Evolutionary conservation across 2,888 invertebrate genomes (phyloP).

Genomic region (Ormyrus thymus): DNA sequence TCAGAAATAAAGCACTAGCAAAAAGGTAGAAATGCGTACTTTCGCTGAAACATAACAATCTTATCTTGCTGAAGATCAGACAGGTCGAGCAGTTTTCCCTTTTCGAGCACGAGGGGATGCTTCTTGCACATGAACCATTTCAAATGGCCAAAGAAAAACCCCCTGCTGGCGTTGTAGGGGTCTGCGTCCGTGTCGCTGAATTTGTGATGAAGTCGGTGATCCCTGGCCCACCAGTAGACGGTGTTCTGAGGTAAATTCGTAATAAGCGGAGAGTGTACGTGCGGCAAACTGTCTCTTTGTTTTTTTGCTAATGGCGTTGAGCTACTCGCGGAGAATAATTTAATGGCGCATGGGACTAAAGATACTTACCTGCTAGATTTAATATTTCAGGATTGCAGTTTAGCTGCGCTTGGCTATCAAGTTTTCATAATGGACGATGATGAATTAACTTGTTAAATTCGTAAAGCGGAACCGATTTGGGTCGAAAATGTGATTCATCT

Average conservation of each 20-base stretch:
- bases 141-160: conserved; percentile 91
- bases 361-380: neutral
- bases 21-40: conserved; percentile 74
- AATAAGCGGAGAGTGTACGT: conserved; percentile 21
- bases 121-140: conserved; percentile 89
- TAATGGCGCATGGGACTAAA: neutral
- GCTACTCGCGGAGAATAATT: neutral
- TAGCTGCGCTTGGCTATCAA: no score
- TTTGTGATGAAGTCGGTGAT: conserved; percentile 89
- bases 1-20: neutral
- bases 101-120: conserved; percentile 84
- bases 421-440: neutral
- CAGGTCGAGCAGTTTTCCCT: conserved; percentile 83
- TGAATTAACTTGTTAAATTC: neutral
- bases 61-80: conserved; percentile 84
- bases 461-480: neutral
- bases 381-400: neutral
- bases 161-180: conserved; percentile 86
- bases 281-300: neutral
- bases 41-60: conserved; percentile 85
- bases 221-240: conserved; percentile 85
- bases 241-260: conserved; percentile 77
- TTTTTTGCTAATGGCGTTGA: neutral
- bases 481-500: neutral
- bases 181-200: conserved; percentile 85